These are phyloP conservation scores for Zoanthus gigantus DNA, from an alignment of 92 coral and sea anemone genomes.

Conservation along the genomic window DNA sequence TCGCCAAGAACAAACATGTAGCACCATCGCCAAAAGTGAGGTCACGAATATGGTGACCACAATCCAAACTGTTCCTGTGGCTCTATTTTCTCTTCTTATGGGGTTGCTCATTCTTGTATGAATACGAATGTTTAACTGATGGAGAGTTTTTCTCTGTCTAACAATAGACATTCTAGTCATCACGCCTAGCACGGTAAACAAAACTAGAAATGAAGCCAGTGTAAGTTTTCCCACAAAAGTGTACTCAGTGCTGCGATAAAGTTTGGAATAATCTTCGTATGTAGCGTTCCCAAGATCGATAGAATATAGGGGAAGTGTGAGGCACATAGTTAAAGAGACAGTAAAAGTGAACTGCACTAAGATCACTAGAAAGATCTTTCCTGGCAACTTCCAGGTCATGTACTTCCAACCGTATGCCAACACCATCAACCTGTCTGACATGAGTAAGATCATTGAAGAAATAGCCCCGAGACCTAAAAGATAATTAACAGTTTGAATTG, in stretches of 20 bases:
- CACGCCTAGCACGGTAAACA: not conserved
- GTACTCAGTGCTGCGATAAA: not conserved
- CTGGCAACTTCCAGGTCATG: constrained; percentile 52
- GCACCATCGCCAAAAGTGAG: not conserved
- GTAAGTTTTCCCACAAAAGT: constrained; percentile 3
- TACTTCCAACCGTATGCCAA: constrained; percentile 52
- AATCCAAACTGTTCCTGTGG: constrained; percentile 26
- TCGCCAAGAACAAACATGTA: constrained; percentile 2
- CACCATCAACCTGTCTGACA: constrained; percentile 57
- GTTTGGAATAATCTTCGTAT: not conserved
- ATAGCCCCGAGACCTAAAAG: constrained; percentile 45
- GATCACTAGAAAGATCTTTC: constrained; percentile 17
- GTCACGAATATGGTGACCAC: constrained; percentile 11
- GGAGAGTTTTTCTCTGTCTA: not conserved
- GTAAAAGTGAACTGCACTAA: not conserved
- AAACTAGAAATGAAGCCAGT: constrained; percentile 11
- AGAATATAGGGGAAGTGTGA: not conserved
- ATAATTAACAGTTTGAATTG: constrained; percentile 18
- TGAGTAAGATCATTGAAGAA: constrained; percentile 43
- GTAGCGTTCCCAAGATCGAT: constrained; percentile 22
- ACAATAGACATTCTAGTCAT: constrained; percentile 5
- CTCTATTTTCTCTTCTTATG: constrained; percentile 5
- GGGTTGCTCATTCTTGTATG: not conserved
- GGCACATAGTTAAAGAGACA: not conserved
- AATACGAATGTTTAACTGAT: not conserved